These are phyloP conservation scores for Pomatostomus ruficeps DNA, from an alignment of 2,113 vertebrate species.

Conservation along the genomic window DNA sequence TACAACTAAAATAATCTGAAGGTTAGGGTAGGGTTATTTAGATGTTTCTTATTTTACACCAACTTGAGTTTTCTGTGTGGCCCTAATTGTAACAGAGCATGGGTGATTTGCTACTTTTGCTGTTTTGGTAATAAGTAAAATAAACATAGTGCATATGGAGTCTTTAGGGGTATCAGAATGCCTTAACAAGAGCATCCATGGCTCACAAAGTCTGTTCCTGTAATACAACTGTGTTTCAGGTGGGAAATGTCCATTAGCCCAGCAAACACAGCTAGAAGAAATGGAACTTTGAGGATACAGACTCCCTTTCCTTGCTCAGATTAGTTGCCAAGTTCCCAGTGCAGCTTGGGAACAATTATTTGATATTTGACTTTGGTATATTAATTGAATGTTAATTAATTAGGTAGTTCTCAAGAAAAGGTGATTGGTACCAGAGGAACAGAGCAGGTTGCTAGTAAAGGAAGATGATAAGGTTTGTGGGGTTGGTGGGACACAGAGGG, in stretches of 20 bases:
- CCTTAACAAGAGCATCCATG: neutral
- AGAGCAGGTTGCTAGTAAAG: neutral
- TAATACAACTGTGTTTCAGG: neutral
- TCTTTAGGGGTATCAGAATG: neutral
- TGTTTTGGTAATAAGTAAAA: neutral
- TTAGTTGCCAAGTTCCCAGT: neutral
- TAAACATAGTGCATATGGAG: neutral
- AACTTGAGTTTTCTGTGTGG: neutral
- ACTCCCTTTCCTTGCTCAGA: neutral
- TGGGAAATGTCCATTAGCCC: neutral
- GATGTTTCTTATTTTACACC: neutral
- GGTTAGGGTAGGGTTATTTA: neutral
- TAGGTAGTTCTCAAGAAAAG: constrained; percentile 5
- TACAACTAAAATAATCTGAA: neutral
- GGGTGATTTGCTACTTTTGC: neutral
- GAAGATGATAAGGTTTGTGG: neutral
- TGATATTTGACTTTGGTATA: neutral
- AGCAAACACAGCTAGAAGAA: neutral
- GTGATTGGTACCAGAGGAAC: constrained; percentile 4
- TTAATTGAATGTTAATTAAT: constrained; percentile 47
- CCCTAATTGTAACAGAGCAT: neutral
- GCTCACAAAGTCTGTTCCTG: neutral
- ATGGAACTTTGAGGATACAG: neutral
- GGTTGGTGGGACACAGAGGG: neutral
- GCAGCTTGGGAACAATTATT: constrained; percentile 7